A percentile compares a stretch with the other conserved stretches of the same genome.
Evolutionary conservation across 2,113 vertebrate species (phyloP).

Genomic region (Todiramphus saurophagus): DNA sequence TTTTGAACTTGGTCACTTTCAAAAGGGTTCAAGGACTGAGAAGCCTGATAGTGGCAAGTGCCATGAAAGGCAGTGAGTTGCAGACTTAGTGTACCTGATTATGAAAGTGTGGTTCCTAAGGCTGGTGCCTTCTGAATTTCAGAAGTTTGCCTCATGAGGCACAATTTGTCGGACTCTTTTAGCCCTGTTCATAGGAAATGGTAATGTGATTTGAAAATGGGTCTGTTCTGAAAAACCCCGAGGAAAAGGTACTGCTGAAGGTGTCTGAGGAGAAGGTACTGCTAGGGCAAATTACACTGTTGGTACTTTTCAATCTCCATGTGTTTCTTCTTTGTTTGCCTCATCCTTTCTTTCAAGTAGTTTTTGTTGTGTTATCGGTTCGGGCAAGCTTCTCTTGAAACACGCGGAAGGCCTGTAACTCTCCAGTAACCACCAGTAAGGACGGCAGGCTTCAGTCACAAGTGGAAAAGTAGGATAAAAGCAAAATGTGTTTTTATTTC

Average conservation of each 20-base stretch:
- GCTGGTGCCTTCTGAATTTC: background rate
- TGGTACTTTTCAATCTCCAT: background rate
- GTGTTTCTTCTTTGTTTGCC: background rate
- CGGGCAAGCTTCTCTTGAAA: background rate
- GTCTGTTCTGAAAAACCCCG: rapidly evolving
- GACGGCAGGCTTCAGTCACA: background rate
- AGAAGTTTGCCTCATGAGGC: background rate
- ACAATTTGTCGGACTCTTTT: background rate
- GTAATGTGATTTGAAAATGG: background rate
- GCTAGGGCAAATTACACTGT: background rate
- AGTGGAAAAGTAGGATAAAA: background rate
- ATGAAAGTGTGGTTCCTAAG: background rate
- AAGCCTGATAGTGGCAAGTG: background rate
- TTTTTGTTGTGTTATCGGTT: background rate
- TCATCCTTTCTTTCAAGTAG: background rate
- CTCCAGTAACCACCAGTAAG: too few relatives aligned
- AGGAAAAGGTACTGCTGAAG: too few relatives aligned
- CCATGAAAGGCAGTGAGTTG: background rate
- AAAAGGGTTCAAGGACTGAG: background rate
- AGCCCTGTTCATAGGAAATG: background rate
- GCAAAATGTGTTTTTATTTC: background rate
- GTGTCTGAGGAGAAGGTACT: background rate
- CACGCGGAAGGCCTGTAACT: background rate
- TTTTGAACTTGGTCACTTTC: background rate
- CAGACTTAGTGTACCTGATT: background rate